phyloP scores from a whole-genome alignment of 2,113 vertebrate species.

The Phoxinus phoxinus region DNA sequence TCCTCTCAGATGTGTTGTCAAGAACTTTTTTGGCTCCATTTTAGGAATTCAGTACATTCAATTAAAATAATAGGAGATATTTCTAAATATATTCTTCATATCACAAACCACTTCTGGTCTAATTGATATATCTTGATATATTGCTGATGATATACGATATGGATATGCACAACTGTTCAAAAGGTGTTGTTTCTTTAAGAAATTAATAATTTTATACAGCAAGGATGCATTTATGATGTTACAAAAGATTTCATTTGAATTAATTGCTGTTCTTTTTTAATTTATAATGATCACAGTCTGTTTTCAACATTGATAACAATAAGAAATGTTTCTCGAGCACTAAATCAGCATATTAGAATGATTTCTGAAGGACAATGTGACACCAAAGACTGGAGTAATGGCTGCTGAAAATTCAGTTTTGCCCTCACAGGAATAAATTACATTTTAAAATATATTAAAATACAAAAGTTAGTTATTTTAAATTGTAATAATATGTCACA shows the following conservation, averaged over 20 bases:
- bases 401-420: background rate
- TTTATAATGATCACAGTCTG: no score
- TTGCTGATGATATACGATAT: background rate
- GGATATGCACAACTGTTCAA: no score
- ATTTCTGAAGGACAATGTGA: background rate
- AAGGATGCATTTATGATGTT: no score
- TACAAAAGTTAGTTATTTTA: background rate
- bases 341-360: background rate
- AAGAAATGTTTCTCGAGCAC: background rate
- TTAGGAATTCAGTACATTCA: background rate
- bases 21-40: background rate
- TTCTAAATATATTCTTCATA: background rate
- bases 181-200: no score
- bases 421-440: background rate
- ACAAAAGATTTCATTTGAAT: no score
- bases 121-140: background rate
- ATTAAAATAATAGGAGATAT: background rate
- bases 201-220: no score
- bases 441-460: background rate
- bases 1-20: background rate
- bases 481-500: background rate
- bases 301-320: background rate
- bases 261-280: no score
- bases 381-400: background rate
- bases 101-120: background rate